Base-by-base conservation (phyloP, 2,797 vertebrate species). In the Hybognathus amarus region DNA sequence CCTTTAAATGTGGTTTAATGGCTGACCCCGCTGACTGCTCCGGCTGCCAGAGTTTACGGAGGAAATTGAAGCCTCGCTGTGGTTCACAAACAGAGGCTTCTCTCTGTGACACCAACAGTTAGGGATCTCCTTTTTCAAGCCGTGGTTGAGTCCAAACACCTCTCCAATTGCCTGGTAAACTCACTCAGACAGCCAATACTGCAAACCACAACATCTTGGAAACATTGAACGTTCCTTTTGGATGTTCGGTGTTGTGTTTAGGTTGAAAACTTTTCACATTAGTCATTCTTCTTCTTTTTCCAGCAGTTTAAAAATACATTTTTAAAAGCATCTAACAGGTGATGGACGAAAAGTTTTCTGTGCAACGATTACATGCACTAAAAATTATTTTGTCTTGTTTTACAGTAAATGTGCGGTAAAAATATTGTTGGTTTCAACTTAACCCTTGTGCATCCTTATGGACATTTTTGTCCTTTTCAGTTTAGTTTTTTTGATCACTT, bases 1-100 rank as follows among this genome's bases (percentile, higher is more conserved):
- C 12, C 77, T 86, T 81, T 76, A 85, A 59, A 80, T 86, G 83
- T 80, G 83, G 85, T 86, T 89, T 89, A 87, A 85, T 83, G 68
- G 86, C 36, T 69, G 77, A 80, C 84, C 85, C 83, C 68, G 52
- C 45, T 68, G 74, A 80, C 87, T 77, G 33, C 77, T 75, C 68
- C n/a, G 66, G 73, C 85, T 52, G 50, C 76, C 24, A 52, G 27
- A 73, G 83, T 85, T 89, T 86, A 89, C n/a, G 38, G 80, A 75
- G 73, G 79, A 89, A 86, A 88, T 83, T 86, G 78, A 88, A 88
- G 80, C 76, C 77, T 83, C 50, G 38, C 76, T 47, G 71, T 64
- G 80, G 42, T 86, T 87, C 75, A 68, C 68, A 87, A 85, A 79
- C 71, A 61, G 66, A 77, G 50, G 68, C 38, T 74, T 76, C 42